Conservation (phyloP, 2,113 vertebrate genomes). For the Hypocryptadius cinnamomeus region DNA sequence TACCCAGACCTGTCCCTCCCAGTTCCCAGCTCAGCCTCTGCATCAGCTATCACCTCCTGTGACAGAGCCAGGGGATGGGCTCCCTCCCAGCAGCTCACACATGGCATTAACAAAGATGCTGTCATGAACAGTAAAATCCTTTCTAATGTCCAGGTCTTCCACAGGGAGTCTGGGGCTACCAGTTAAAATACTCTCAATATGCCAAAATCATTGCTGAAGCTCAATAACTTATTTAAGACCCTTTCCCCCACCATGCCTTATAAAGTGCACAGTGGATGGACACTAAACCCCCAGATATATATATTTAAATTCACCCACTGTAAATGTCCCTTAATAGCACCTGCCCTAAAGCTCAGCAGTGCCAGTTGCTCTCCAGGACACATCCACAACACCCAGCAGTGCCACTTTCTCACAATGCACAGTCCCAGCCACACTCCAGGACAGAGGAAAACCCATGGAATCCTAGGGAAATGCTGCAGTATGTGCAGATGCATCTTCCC, state of each 20-base stretch:
- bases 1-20: neutral
- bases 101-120: neutral
- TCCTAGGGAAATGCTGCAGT: neutral
- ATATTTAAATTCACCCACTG: neutral
- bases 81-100: neutral
- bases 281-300: neutral
- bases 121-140: neutral
- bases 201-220: neutral
- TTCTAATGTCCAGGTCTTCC: neutral
- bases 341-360: neutral
- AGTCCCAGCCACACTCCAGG: neutral
- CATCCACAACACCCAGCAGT: fast-evolving
- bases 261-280: neutral
- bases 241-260: neutral
- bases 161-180: neutral
- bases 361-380: neutral
- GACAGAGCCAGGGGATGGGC: neutral
- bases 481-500: neutral
- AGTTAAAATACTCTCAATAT: neutral
- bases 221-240: neutral
- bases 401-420: neutral
- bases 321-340: neutral
- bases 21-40: neutral
- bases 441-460: fast-evolving
- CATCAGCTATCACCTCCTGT: neutral